A percentile compares a stretch with the other conserved stretches of the same genome.
These are phyloP conservation scores for Drosophila micromelanica DNA, from an alignment of 1,140 invertebrate species.

Conservation along the genomic window DNA sequence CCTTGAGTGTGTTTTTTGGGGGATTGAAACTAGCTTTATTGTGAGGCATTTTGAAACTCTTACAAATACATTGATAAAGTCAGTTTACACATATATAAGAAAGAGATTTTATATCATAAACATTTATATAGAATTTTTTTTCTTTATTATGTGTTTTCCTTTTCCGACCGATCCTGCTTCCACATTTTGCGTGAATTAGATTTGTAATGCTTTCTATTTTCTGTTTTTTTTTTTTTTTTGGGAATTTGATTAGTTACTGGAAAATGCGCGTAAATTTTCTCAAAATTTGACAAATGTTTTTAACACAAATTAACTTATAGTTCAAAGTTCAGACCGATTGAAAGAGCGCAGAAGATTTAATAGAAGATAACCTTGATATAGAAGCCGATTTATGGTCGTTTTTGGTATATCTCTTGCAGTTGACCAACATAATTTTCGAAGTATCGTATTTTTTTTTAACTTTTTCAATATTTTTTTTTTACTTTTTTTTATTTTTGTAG, in stretches of 20 bases:
- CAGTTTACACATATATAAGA: conserved; percentile 54
- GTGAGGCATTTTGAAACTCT: conserved; percentile 67
- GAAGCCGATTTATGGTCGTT: conserved; percentile 43
- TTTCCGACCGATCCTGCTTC: conserved; percentile 84
- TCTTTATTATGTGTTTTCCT: conserved; percentile 37
- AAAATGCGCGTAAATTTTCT: conserved; percentile 70
- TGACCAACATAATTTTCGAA: conserved; percentile 15
- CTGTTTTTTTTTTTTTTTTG: neutral
- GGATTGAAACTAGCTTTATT: conserved; percentile 46
- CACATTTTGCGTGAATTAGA: conserved; percentile 69
- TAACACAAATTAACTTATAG: conserved; percentile 48
- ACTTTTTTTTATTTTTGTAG: conserved; percentile 7
- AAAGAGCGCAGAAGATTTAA: conserved; percentile 58
- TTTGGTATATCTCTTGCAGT: conserved; percentile 14
- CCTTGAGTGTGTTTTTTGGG: conserved; percentile 35
- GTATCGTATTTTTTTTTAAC: conserved; percentile 13
- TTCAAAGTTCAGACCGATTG: conserved; percentile 41
- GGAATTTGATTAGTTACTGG: conserved; percentile 37
- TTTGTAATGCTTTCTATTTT: conserved; percentile 39
- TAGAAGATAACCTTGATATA: conserved; percentile 39
- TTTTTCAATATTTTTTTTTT: conserved; percentile 40
- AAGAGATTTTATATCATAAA: conserved; percentile 52
- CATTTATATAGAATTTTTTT: conserved; percentile 41
- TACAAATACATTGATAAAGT: conserved; percentile 63
- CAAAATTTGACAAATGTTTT: conserved; percentile 64